Evolutionary conservation across 2,888 invertebrate genomes (phyloP).

Genomic region (Nysson spinosus): DNA sequence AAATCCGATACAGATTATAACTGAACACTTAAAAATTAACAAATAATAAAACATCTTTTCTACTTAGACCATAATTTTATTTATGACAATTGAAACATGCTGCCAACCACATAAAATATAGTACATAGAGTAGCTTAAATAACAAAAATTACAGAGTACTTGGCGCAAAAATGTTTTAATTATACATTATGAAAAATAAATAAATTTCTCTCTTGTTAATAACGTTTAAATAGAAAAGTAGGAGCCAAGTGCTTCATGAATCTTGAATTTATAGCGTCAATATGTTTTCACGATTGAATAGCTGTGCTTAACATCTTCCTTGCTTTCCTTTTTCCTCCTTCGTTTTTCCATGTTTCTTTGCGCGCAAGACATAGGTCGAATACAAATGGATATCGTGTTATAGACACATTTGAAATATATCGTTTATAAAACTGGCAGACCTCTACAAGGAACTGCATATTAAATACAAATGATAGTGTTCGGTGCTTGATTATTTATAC

Average conservation of each 20-base stretch:
- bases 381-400: conserved; percentile 32
- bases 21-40: too few relatives aligned
- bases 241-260: conserved; percentile 5
- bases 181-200: conserved; percentile 47
- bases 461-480: conserved; percentile 20
- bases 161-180: conserved; percentile 26
- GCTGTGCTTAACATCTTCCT: conserved; percentile 27
- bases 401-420: conserved; percentile 29
- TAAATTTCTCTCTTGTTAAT: conserved; percentile 23
- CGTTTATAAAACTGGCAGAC: conserved; percentile 27
- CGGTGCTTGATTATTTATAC: conserved; percentile 22
- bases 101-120: conserved; percentile 37
- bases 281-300: conserved; percentile 14
- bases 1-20: too few relatives aligned
- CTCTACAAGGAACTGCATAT: conserved; percentile 16
- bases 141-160: conserved; percentile 41
- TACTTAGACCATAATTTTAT: conserved; percentile 48
- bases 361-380: conserved; percentile 36
- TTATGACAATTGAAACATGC: conserved; percentile 46
- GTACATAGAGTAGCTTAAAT: conserved; percentile 46
- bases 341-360: too few relatives aligned
- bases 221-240: conserved; percentile 21
- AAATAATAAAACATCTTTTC: too few relatives aligned
- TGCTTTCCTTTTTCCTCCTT: background rate
- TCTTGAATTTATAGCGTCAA: background rate